These are phyloP conservation scores for Drosophila biarmipes DNA, from an alignment of 1,140 invertebrate genomes.

Conservation along the genomic window DNA sequence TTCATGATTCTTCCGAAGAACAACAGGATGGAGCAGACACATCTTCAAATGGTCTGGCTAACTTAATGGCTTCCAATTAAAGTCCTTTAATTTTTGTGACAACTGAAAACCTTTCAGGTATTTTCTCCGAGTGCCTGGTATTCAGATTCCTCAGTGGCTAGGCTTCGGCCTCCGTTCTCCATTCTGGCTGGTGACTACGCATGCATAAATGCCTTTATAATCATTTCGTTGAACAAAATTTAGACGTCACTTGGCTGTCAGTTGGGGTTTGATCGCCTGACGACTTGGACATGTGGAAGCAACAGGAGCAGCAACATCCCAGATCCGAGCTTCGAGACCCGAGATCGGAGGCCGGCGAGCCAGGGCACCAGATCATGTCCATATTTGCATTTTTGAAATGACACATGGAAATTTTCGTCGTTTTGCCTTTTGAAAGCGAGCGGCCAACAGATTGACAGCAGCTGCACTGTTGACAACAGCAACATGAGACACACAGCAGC, in stretches of 20 bases:
- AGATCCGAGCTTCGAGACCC: not conserved
- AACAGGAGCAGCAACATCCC: slow-evolving; percentile 25
- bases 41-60: too few species aligned
- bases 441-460: slow-evolving; percentile 81
- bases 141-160: slow-evolving; percentile 42
- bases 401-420: slow-evolving; percentile 77
- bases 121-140: slow-evolving; percentile 22
- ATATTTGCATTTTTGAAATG: slow-evolving; percentile 83
- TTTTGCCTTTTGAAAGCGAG: slow-evolving; percentile 57
- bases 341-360: not conserved
- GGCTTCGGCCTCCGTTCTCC: slow-evolving; percentile 14
- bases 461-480: slow-evolving; percentile 64
- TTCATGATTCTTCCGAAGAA: too few species aligned
- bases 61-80: too few species aligned
- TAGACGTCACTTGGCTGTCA: slow-evolving; percentile 80
- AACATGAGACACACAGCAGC: slow-evolving; percentile 8
- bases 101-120: not conserved
- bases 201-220: slow-evolving; percentile 82
- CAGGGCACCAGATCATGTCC: slow-evolving; percentile 75
- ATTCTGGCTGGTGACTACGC: slow-evolving; percentile 56
- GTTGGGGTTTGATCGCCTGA: slow-evolving; percentile 53
- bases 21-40: too few species aligned
- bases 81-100: too few species aligned
- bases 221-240: slow-evolving; percentile 80
- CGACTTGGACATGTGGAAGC: slow-evolving; percentile 48